Conservation (phyloP, 1,140 invertebrate genomes). For the Megalonaias nervosa region DNA sequence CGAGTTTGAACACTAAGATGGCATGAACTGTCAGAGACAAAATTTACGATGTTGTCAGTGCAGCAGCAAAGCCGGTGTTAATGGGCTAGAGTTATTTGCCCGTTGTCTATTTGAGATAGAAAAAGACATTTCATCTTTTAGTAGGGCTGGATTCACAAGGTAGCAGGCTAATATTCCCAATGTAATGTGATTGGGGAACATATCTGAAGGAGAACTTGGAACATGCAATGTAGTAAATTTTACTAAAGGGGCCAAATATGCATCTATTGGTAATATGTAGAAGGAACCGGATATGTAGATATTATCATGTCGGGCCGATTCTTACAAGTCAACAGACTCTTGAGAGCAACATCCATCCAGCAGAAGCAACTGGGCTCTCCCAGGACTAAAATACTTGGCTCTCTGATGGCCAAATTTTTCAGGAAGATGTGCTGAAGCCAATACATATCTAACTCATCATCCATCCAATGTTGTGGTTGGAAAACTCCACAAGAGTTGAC, state of each 20-base stretch:
- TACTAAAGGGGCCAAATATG: constrained; percentile 40
- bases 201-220: constrained; percentile 37
- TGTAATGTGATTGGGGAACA: too few relatives aligned
- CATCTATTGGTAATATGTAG: constrained; percentile 34
- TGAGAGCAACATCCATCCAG: constrained; percentile 42
- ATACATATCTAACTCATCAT: constrained; percentile 14
- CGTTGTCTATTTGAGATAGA: too few relatives aligned
- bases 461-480: constrained; percentile 26
- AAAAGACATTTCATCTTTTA: too few relatives aligned
- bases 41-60: too few relatives aligned
- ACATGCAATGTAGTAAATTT: background rate
- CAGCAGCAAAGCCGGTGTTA: too few relatives aligned
- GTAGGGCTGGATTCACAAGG: too few relatives aligned
- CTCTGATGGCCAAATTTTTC: background rate
- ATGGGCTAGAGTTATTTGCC: too few relatives aligned
- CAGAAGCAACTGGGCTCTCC: constrained; percentile 41
- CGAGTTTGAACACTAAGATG: too few relatives aligned
- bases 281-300: constrained; percentile 22
- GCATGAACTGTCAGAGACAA: too few relatives aligned
- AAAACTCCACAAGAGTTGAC: background rate
- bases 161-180: too few relatives aligned
- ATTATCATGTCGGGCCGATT: constrained; percentile 29
- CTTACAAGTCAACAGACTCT: constrained; percentile 31
- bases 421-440: constrained; percentile 46
- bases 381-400: constrained; percentile 11